Base-by-base conservation (phyloP, 2,797 vertebrate genomes). In the Pseudochaenichthys georgianus region DNA sequence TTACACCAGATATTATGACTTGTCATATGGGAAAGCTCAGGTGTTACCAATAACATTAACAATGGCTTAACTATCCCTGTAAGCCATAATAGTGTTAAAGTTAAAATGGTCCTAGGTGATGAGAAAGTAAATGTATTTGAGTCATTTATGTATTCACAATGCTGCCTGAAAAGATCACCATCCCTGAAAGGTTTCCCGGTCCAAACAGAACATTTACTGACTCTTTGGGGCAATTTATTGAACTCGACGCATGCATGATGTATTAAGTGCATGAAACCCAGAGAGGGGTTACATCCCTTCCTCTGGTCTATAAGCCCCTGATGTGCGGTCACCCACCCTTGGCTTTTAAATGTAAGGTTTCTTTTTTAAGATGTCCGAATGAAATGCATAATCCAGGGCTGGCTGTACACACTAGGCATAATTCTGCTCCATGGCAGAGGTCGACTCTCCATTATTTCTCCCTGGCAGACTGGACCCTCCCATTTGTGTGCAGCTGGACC, bases 401-500 rank as follows among this genome's bases (percentile, higher is more conserved):
- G 64, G 28, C 69, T 76, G 50, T 34, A 53, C 28, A 53, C 28
- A 21, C 57, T 55, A 47, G 45, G 28, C 68, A 70, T 45, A 55
- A 77, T 63, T 75, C 45, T n/a, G 70, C 67, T 76, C 58, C 28
- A 9, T 55, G 53, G 45, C 75, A 62, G 51, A 88, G 64, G 75
- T 78, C 41, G 28, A 41, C 70, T 68, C 73, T 68, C 73, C 85
- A 84, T 88, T 90, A 71, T 86, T 59, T 41, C 74, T 64, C 64
- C 42, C 82, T 83, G 83, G 78, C 81, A 82, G 75, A 48, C 53
- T 13, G 59, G 74, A 80, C 69, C 45, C 65, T 87, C 78, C 51
- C 80, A 73, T 91, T 86, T 86, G 84, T 76, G 81, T 91, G 90
- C 93, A 94, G 92, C 91, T 94, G 91, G 87, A 91, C 75, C 83